Evolutionary conservation across 2,888 invertebrate species (phyloP).

Genomic region (Melanchra persicariae): DNA sequence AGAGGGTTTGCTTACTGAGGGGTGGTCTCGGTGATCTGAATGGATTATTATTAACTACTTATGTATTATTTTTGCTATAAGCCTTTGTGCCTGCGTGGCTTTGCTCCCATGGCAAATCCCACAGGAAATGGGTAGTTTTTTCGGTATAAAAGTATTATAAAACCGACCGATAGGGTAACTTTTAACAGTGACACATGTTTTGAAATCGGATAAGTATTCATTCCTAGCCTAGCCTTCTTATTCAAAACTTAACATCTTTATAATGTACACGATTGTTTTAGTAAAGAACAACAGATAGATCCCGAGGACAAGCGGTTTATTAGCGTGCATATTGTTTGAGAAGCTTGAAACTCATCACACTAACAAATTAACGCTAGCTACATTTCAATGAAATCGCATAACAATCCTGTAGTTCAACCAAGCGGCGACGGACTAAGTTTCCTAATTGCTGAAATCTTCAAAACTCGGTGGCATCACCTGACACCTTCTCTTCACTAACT

Average conservation of each 20-base stretch:
- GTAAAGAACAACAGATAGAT: neutral
- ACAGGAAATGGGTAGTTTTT: too few relatives aligned
- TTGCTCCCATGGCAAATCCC: too few relatives aligned
- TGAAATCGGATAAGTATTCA: too few relatives aligned
- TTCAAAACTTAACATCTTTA: too few relatives aligned
- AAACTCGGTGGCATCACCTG: neutral
- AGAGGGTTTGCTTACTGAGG: neutral
- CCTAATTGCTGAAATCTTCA: slow-evolving; percentile 28
- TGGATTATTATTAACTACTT: neutral
- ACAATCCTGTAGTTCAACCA: neutral
- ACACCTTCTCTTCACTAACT: slow-evolving; percentile 8
- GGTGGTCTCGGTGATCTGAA: neutral
- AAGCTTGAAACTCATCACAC: neutral
- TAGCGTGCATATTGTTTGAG: neutral
- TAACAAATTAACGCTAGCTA: neutral
- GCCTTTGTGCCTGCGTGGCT: too few relatives aligned
- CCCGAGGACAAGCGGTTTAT: neutral
- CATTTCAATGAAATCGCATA: neutral
- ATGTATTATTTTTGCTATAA: too few relatives aligned
- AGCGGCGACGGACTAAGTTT: neutral
- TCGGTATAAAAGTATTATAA: too few relatives aligned
- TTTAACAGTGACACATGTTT: too few relatives aligned
- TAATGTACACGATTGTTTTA: too few relatives aligned
- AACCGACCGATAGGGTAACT: too few relatives aligned
- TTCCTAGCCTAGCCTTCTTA: too few relatives aligned